Evolutionary conservation across 2,797 vertebrate species (phyloP), one percentile per base, ranked within the genome.

Genomic region (Tokudaia tokunoshimensis): DNA sequence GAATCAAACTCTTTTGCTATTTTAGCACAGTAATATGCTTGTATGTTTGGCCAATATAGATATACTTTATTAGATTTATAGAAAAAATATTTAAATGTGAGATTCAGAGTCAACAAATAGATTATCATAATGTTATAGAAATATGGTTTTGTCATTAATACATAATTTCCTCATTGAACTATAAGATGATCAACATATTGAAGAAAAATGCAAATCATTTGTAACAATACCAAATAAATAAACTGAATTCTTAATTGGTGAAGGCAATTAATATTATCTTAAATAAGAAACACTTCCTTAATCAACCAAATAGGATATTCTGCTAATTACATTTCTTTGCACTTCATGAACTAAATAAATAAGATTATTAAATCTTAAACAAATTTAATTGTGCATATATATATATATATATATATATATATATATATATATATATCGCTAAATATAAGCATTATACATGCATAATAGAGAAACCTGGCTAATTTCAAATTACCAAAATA

Each of bases 201-300:
- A 82, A 75, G 29, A 50, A 92, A 90, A 4, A 88, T 70, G 94
- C 59, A 96, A 2, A 82, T 59, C 50, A 75, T 41, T 83, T 85
- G 92, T 91, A 70, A 90, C 79, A 67, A 89, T 0, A 85, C 1
- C 20, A 41, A 41, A 41, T 2, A 86, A 24, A 13, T 5, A 82
- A 13, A 59, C 10, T 78, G 92, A 94, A 78, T 84, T 50, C n/a
- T 88, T 55, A 89, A 31, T 82, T 63, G 92, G 70, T 20, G 31
- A 70, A 92, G 22, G 11, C 12, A 80, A 52, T 92, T 92, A 80
- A 93, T 92, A 70, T 85, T 97, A 92, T 14, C 13, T 96, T 94
- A 93, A 93, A 78, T 67, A 47, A 74, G 17, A 29, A 91, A 88
- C 0, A 55, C 9, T 92, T 82, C 89, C 50, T 94, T 93, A 94